phyloP scores from a whole-genome alignment of 1,140 invertebrate species.

The Limonius californicus region DNA sequence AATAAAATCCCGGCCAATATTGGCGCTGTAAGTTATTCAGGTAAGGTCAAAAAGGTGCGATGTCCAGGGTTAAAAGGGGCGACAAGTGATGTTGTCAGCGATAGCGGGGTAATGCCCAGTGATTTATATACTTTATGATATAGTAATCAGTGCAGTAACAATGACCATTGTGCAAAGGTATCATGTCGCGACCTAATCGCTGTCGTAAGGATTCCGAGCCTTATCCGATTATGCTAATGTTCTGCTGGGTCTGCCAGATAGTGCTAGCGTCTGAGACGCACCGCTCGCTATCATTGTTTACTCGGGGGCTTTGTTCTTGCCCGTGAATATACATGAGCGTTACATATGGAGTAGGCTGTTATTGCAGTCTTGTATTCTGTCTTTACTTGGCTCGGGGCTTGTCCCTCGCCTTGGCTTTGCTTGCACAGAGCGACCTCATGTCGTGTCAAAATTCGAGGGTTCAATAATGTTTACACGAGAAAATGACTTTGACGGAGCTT shows the following conservation, averaged over 20 bases:
- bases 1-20: too few relatives aligned
- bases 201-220: conserved; percentile 32
- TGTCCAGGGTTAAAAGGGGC: neutral
- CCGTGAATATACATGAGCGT: conserved; percentile 48
- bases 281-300: conserved; percentile 41
- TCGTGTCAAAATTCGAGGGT: neutral
- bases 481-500: too few relatives aligned
- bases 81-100: neutral
- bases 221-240: conserved; percentile 39
- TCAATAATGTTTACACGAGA: neutral
- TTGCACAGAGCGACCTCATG: neutral
- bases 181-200: conserved; percentile 31
- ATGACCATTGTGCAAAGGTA: conserved; percentile 29
- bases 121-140: conserved; percentile 1
- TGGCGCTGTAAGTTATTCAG: too few relatives aligned
- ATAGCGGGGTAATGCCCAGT: neutral
- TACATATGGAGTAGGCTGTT: conserved; percentile 47
- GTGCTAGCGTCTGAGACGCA: conserved; percentile 25
- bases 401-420: conserved; percentile 19
- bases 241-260: conserved; percentile 29
- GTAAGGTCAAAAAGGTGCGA: too few relatives aligned
- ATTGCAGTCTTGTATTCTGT: conserved; percentile 38
- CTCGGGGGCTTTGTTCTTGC: conserved; percentile 41
- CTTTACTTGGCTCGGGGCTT: conserved; percentile 18
- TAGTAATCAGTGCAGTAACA: conserved; percentile 16